Conservation (phyloP, 2,888 invertebrate genomes). For the Eulithis prunata region DNA sequence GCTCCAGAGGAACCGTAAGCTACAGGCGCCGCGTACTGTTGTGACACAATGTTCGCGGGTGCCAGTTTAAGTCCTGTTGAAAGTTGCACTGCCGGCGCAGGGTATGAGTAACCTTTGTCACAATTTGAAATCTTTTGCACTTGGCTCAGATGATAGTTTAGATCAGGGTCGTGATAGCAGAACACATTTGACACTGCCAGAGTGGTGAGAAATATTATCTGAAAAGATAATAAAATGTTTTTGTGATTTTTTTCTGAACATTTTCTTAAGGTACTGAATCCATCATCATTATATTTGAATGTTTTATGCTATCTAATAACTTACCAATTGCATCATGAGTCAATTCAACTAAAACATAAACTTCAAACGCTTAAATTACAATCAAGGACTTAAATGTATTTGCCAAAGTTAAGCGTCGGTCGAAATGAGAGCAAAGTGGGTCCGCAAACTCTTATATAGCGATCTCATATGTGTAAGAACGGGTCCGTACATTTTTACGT, state of each 20-base stretch:
- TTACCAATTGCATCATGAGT: slow-evolving; percentile 69
- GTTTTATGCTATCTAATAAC: slow-evolving; percentile 42
- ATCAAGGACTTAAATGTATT: slow-evolving; percentile 66
- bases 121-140: slow-evolving; percentile 67
- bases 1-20: slow-evolving; percentile 45
- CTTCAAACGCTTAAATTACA: slow-evolving; percentile 37
- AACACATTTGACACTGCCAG: slow-evolving; percentile 58
- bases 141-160: slow-evolving; percentile 76
- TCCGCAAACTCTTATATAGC: slow-evolving; percentile 80
- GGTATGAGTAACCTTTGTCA: slow-evolving; percentile 81
- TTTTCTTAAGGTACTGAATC: neutral
- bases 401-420: slow-evolving; percentile 77
- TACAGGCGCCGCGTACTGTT: slow-evolving; percentile 43
- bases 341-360: slow-evolving; percentile 37
- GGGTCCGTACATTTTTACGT: slow-evolving; percentile 80
- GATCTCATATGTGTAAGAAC: slow-evolving; percentile 83
- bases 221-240: slow-evolving; percentile 53
- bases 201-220: slow-evolving; percentile 60
- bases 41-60: slow-evolving; percentile 45
- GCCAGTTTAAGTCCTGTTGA: slow-evolving; percentile 63
- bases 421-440: slow-evolving; percentile 82
- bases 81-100: slow-evolving; percentile 81
- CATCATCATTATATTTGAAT: no score
- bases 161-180: slow-evolving; percentile 78
- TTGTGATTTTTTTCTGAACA: neutral